Evolutionary conservation across 2,888 invertebrate genomes (phyloP).

Genomic region (Octodonta nipae): DNA sequence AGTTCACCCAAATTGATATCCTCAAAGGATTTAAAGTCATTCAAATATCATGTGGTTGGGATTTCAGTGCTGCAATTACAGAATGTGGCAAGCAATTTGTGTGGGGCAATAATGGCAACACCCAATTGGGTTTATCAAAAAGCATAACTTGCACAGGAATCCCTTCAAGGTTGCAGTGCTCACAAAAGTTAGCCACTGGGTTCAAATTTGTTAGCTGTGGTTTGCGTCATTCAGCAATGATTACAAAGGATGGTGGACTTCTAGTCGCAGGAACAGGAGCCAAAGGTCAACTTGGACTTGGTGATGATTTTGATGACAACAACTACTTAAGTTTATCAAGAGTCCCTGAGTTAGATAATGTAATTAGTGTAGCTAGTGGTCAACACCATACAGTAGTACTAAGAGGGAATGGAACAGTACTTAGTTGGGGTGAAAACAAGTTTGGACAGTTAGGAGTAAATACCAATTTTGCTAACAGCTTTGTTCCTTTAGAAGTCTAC

Average conservation of each 20-base stretch:
- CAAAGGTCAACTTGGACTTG: constrained; percentile 55
- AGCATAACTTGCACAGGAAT: constrained; percentile 35
- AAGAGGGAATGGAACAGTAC: constrained; percentile 44
- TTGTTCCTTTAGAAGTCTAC: constrained; percentile 42
- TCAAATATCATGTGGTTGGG: constrained; percentile 67
- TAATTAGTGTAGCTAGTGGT: constrained; percentile 59
- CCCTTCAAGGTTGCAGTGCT: constrained; percentile 33
- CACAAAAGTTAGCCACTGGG: constrained; percentile 36
- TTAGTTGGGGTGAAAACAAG: constrained; percentile 73
- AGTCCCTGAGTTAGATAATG: constrained; percentile 43
- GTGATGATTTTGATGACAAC: constrained; percentile 34
- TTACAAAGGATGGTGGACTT: constrained; percentile 48
- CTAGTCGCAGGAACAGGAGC: constrained; percentile 53
- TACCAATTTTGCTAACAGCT: constrained; percentile 40
- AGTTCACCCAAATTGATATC: constrained; percentile 48
- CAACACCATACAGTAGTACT: constrained; percentile 63
- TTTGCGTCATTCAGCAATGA: constrained; percentile 51
- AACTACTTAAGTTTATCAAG: constrained; percentile 36
- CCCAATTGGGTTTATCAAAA: constrained; percentile 54
- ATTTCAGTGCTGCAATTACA: constrained; percentile 62
- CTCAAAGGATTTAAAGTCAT: constrained; percentile 43
- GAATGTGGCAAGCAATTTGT: constrained; percentile 54
- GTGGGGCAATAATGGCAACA: constrained; percentile 73
- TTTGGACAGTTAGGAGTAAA: constrained; percentile 61
- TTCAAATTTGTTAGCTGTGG: constrained; percentile 50